Conservation (phyloP, 2,113 vertebrate genomes). For the human (Homo sapiens) region GRCh38 chr1:143881001-143881500, state of each 20-base stretch:
- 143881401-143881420: too few species aligned
- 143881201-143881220: not conserved
- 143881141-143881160: not conserved
- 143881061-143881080: not conserved
- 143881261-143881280: not conserved
- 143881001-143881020: not conserved
- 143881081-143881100: not conserved
- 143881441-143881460: too few species aligned
- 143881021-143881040: not conserved
- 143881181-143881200: not conserved
- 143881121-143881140: not conserved
- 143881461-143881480: too few species aligned
- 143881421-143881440: too few species aligned
- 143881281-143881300: not conserved
- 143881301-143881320: not conserved
- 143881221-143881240: not conserved
- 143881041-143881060: not conserved
- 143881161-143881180: not conserved
- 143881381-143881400: too few species aligned
- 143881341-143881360: too few species aligned
- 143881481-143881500: not conserved
- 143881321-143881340: not conserved
- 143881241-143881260: not conserved
- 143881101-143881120: not conserved
- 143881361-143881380: too few species aligned